phyloP scores from a whole-genome alignment of 2,113 vertebrate species.

The Pristiophorus japonicus region DNA sequence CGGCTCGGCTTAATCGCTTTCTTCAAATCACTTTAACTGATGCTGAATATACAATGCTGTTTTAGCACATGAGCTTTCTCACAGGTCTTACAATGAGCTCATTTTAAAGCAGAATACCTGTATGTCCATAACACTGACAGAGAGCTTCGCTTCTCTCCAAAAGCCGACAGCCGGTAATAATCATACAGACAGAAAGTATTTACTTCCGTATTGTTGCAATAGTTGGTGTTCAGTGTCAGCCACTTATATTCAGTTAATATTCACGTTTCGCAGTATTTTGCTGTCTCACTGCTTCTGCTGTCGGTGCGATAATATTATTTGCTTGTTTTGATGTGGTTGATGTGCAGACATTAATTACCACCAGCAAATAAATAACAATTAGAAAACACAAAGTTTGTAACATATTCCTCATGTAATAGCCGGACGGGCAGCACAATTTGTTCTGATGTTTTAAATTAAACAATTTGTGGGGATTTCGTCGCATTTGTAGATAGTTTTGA shows the following conservation, averaged over 20 bases:
- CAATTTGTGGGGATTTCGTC: no score
- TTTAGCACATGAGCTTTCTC: neutral
- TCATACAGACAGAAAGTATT: neutral
- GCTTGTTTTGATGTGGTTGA: neutral
- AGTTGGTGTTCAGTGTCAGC: neutral
- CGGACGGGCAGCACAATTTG: no score
- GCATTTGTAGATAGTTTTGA: no score
- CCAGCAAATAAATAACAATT: neutral
- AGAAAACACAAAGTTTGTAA: no score
- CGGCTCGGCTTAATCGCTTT: neutral
- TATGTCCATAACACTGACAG: neutral
- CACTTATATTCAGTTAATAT: no score
- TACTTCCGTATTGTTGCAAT: neutral
- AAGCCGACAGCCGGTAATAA: neutral
- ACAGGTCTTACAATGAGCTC: neutral
- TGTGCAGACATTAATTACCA: neutral
- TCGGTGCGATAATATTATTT: neutral
- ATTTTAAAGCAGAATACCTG: neutral
- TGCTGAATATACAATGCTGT: neutral
- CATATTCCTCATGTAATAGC: neutral
- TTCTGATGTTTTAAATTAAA: no score
- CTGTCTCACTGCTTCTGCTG: no score
- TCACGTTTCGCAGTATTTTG: no score
- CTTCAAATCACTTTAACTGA: neutral
- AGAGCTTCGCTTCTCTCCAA: neutral